A percentile compares a stretch with the other conserved stretches of the same genome.
phyloP scores from a whole-genome alignment of 2,113 vertebrate genomes.

The Antechinus flavipes region DNA sequence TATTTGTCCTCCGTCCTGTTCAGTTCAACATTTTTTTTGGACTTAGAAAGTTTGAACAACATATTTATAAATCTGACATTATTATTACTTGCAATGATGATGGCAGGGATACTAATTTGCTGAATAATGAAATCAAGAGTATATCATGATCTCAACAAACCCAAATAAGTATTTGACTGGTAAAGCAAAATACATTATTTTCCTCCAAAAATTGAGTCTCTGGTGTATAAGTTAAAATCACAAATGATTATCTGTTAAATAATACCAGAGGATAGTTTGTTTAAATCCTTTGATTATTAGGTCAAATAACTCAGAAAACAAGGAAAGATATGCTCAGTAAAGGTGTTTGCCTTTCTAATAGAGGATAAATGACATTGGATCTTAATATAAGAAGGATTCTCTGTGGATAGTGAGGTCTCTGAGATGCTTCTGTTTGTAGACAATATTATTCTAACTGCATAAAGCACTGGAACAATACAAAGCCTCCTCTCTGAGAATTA shows the following conservation, averaged over 20 bases:
- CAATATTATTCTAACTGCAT: not conserved
- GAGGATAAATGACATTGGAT: not conserved
- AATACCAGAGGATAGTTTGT: not conserved
- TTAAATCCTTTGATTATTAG: not conserved
- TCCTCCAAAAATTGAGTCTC: not conserved
- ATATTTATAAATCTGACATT: not conserved
- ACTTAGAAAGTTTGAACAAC: not conserved
- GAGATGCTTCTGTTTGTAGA: not conserved
- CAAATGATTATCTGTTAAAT: not conserved
- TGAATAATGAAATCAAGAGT: not conserved
- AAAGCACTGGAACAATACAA: not conserved
- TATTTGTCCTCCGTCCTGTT: not conserved
- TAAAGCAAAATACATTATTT: not conserved
- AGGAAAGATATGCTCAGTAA: not conserved
- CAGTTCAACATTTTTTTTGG: not conserved
- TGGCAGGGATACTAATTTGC: not conserved
- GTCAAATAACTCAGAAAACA: not conserved
- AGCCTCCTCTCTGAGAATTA: not conserved
- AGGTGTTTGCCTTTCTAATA: not conserved
- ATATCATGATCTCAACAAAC: not conserved
- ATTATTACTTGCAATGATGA: not conserved
- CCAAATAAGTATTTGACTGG: not conserved
- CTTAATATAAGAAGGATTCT: not conserved
- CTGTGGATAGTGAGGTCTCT: not conserved
- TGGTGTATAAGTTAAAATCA: not conserved